These are phyloP conservation scores for Drosophila kambysellisi DNA, from an alignment of 2,888 invertebrate species.

Conservation along the genomic window DNA sequence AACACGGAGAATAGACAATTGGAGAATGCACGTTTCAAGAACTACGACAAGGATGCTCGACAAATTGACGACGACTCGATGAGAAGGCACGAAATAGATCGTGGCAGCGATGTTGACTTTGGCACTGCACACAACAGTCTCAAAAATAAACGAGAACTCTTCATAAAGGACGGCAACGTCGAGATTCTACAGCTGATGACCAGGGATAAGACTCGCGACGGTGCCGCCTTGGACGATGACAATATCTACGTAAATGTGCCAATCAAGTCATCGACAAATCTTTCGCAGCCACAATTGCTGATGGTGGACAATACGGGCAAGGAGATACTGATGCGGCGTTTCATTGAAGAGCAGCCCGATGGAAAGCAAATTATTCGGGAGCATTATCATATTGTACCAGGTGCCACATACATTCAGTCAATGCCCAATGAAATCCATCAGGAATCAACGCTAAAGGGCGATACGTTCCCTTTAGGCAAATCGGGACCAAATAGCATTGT, in stretches of 20 bases:
- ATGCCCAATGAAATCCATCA: slow-evolving; percentile 84
- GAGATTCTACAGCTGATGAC: slow-evolving; percentile 93
- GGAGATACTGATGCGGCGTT: slow-evolving; percentile 92
- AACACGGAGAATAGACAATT: slow-evolving; percentile 80
- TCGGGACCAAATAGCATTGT: slow-evolving; percentile 85
- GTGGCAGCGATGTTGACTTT: slow-evolving; percentile 89
- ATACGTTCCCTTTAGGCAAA: slow-evolving; percentile 81
- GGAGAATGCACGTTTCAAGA: slow-evolving; percentile 58
- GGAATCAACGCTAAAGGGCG: slow-evolving; percentile 79
- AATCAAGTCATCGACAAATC: slow-evolving; percentile 86
- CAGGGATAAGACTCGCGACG: slow-evolving; percentile 87
- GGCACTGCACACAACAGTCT: slow-evolving; percentile 79
- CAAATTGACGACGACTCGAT: slow-evolving; percentile 91
- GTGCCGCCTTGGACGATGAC: slow-evolving; percentile 86
- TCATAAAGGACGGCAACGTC: slow-evolving; percentile 93
- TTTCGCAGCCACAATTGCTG: slow-evolving; percentile 88
- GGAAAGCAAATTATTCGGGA: slow-evolving; percentile 88
- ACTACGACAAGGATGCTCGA: slow-evolving; percentile 76
- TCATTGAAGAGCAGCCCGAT: slow-evolving; percentile 92
- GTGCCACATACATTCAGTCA: slow-evolving; percentile 82
- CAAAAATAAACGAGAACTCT: slow-evolving; percentile 88
- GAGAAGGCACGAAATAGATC: slow-evolving; percentile 91
- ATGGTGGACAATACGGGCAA: slow-evolving; percentile 93
- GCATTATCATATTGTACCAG: slow-evolving; percentile 85
- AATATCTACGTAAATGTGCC: slow-evolving; percentile 87